Evolutionary conservation across 2,113 vertebrate genomes (phyloP).

Genomic region (Thryonomys swinderianus): DNA sequence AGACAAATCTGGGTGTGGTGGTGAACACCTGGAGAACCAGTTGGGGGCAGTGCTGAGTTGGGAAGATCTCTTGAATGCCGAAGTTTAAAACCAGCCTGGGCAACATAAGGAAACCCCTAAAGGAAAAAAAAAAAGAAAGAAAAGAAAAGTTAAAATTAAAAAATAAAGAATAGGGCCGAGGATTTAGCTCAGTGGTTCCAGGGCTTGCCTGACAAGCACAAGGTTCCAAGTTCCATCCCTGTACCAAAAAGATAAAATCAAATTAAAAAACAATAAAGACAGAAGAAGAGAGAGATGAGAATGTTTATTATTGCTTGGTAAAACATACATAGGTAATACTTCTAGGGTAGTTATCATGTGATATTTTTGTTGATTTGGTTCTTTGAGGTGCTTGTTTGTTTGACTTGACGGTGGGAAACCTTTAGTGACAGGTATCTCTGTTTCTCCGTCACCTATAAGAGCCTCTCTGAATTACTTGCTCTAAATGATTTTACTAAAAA

Average conservation of each 20-base stretch:
- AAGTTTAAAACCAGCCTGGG: background rate
- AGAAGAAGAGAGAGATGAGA: background rate
- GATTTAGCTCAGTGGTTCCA: too few relatives aligned
- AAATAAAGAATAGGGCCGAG: background rate
- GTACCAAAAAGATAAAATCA: too few relatives aligned
- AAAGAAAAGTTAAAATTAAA: background rate
- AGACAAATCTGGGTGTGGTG: background rate
- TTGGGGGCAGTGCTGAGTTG: background rate
- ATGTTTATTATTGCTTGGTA: background rate
- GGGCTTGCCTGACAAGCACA: too few relatives aligned
- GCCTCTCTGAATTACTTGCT: slow-evolving; percentile 1
- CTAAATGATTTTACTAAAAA: slow-evolving; percentile 19
- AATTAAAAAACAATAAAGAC: background rate
- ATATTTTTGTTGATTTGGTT: background rate
- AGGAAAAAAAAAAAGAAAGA: too few relatives aligned
- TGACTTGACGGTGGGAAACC: background rate
- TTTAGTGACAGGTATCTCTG: background rate
- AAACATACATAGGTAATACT: background rate
- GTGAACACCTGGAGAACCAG: background rate
- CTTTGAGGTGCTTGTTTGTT: background rate
- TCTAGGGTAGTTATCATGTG: background rate
- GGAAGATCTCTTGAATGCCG: background rate
- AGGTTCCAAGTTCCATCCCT: too few relatives aligned
- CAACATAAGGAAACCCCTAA: background rate
- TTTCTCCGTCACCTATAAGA: background rate